Percentiles rank a stretch among this genome's conserved stretches.
These are phyloP conservation scores for Anthoscopus minutus DNA, from an alignment of 2,113 vertebrate genomes.

Conservation along the genomic window DNA sequence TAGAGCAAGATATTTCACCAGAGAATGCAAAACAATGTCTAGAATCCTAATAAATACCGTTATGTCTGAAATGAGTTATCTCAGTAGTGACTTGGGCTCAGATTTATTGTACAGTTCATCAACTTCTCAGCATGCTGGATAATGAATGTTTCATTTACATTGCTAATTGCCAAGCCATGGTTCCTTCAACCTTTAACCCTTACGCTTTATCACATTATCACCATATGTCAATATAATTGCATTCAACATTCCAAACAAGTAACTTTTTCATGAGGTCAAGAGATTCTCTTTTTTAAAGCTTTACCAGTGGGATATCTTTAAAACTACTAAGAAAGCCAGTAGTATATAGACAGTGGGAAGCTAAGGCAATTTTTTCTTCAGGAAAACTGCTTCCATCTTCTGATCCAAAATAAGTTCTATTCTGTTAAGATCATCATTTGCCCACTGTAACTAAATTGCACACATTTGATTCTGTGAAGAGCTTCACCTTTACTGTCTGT, in stretches of 20 bases:
- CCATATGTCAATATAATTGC: conserved; percentile 83
- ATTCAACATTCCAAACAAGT: conserved; percentile 73
- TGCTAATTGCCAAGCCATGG: conserved; percentile 85
- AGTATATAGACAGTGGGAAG: not conserved
- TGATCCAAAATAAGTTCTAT: not conserved
- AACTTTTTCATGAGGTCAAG: conserved; percentile 65
- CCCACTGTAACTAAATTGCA: not conserved
- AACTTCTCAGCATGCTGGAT: conserved; percentile 97
- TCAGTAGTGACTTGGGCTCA: conserved; percentile 89
- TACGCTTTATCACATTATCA: conserved; percentile 79
- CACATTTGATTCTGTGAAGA: not conserved
- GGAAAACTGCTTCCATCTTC: not conserved
- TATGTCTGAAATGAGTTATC: conserved; percentile 87
- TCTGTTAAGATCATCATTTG: not conserved
- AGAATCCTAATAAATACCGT: conserved; percentile 73
- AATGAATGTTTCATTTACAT: conserved; percentile 94
- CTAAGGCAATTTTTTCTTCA: not conserved
- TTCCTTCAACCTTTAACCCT: conserved; percentile 83
- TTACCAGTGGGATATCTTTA: not conserved
- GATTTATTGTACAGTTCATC: conserved; percentile 98
- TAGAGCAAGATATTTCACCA: conserved; percentile 38
- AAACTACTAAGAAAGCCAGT: not conserved
- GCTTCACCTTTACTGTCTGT: not conserved
- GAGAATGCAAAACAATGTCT: conserved; percentile 67
- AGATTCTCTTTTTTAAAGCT: conserved; percentile 54